Evolutionary conservation across 2,797 vertebrate genomes (phyloP).

Genomic region (Protonibea diacanthus): DNA sequence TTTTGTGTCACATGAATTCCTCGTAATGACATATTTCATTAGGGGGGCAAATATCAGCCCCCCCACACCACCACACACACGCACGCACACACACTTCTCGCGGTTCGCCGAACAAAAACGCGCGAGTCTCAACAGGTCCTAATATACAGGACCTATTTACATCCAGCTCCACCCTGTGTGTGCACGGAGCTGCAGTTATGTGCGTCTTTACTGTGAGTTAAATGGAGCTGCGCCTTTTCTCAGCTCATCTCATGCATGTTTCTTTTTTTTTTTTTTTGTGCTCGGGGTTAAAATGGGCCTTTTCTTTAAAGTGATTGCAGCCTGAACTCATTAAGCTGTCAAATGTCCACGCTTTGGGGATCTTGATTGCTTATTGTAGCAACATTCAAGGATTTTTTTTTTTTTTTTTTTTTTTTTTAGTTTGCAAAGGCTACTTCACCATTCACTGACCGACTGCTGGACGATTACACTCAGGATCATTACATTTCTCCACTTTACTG

Average conservation of each 20-base stretch:
- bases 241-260: slow-evolving; percentile 54
- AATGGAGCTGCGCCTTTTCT: slow-evolving; percentile 75
- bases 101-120: slow-evolving; percentile 89
- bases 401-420: slow-evolving; percentile 21
- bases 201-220: slow-evolving; percentile 78
- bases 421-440: slow-evolving; percentile 50
- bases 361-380: slow-evolving; percentile 82
- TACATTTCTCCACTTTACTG: slow-evolving; percentile 14
- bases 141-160: slow-evolving; percentile 87
- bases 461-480: slow-evolving; percentile 20
- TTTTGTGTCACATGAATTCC: slow-evolving; percentile 99
- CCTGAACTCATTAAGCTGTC: slow-evolving; percentile 83
- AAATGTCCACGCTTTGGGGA: slow-evolving; percentile 77
- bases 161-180: slow-evolving; percentile 82
- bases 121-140: slow-evolving; percentile 91
- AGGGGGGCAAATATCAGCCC: slow-evolving; percentile 98
- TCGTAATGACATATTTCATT: slow-evolving; percentile 99
- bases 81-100: slow-evolving; percentile 27
- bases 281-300: slow-evolving; percentile 75
- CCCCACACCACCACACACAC: slow-evolving; percentile 39
- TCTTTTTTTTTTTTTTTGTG: slow-evolving; percentile 42
- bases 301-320: slow-evolving; percentile 80
- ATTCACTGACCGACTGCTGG: slow-evolving; percentile 44
- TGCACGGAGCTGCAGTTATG: slow-evolving; percentile 77
- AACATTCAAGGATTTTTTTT: slow-evolving; percentile 80